Evolutionary conservation across 2,113 vertebrate genomes (phyloP).

Genomic region (Thinocorus orbignyianus): DNA sequence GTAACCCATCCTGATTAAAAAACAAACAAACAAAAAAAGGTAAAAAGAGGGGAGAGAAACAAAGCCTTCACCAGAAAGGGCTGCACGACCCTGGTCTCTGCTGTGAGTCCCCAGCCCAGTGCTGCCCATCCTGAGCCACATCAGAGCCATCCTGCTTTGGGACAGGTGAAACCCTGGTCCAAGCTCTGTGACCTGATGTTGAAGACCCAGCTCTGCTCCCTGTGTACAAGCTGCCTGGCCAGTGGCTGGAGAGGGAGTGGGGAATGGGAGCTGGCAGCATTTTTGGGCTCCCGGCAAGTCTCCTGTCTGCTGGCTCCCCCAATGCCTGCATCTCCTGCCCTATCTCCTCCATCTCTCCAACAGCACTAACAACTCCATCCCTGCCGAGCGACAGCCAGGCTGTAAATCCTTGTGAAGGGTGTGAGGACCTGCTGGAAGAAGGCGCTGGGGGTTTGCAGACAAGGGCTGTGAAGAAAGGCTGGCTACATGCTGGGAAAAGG

Average conservation of each 20-base stretch:
- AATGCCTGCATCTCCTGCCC: neutral
- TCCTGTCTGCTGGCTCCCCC: neutral
- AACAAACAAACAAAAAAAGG: no score
- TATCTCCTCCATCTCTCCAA: neutral
- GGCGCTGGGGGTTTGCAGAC: neutral
- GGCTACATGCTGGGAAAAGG: neutral
- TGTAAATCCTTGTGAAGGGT: neutral
- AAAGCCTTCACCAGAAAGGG: neutral
- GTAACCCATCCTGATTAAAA: neutral
- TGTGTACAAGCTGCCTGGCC: neutral
- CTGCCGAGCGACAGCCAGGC: neutral
- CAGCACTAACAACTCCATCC: neutral
- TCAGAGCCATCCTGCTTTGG: neutral
- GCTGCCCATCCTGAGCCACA: accelerated
- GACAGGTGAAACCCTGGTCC: neutral
- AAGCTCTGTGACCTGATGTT: neutral
- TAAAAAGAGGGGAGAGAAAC: neutral
- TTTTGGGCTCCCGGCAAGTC: neutral
- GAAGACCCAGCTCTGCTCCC: neutral
- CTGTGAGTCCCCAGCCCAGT: neutral
- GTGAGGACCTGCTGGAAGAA: neutral
- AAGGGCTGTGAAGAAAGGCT: neutral
- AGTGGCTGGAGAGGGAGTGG: neutral
- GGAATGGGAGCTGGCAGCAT: neutral
- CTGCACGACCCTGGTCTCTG: neutral